Percentiles rank a stretch among this genome's conserved stretches.
phyloP scores from a whole-genome alignment of 2,113 vertebrate genomes.

The Regulus satrapa region DNA sequence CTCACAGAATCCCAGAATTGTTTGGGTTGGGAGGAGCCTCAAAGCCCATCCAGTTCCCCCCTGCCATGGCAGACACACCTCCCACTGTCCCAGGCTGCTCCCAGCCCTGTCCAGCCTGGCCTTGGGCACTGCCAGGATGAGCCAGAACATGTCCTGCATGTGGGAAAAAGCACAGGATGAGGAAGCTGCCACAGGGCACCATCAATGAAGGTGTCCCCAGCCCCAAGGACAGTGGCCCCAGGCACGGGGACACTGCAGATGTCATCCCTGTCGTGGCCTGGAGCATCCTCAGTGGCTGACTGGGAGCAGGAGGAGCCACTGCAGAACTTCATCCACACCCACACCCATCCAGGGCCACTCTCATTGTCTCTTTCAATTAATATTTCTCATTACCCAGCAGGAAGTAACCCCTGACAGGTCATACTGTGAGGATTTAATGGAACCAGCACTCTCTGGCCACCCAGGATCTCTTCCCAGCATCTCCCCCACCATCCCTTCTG shows the following conservation, averaged over 20 bases:
- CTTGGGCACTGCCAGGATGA: not conserved
- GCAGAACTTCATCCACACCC: not conserved
- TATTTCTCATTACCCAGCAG: not conserved
- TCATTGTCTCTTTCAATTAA: not conserved
- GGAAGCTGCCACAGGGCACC: not conserved
- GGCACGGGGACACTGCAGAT: not conserved
- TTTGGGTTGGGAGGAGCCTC: not conserved
- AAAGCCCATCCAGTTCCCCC: not conserved
- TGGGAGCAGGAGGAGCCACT: not conserved
- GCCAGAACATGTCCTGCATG: not conserved
- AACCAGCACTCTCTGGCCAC: not conserved
- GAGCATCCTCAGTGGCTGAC: not conserved
- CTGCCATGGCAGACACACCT: not conserved
- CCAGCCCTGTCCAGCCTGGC: not conserved
- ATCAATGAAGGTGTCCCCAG: accelerated
- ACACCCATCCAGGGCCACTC: not conserved
- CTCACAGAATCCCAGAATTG: not conserved
- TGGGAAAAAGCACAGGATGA: not conserved
- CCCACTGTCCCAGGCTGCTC: not conserved
- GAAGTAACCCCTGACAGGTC: not conserved
- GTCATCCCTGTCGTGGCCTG: accelerated
- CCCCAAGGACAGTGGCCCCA: not conserved
- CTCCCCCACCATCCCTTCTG: not conserved
- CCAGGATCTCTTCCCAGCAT: not conserved
- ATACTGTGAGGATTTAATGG: not conserved